These are phyloP conservation scores for Mimumesa dahlbomi DNA, from an alignment of 2,888 invertebrate genomes.

Conservation along the genomic window DNA sequence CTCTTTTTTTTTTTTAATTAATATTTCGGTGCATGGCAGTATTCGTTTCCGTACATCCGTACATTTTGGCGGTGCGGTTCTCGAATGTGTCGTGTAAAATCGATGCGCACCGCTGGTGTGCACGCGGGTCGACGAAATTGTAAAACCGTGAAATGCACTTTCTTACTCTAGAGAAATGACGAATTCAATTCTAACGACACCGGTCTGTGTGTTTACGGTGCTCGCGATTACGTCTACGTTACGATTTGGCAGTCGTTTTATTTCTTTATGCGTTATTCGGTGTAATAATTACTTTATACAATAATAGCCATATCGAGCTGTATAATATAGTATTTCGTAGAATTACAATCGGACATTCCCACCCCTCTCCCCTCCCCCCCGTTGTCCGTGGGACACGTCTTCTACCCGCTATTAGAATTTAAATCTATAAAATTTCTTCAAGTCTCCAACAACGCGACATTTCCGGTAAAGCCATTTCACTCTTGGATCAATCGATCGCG, in stretches of 20 bases:
- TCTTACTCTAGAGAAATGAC: background rate
- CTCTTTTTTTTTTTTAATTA: no score
- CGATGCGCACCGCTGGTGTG: background rate
- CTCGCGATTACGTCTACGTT: constrained; percentile 39
- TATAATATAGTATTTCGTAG: constrained; percentile 30
- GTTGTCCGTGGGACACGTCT: constrained; percentile 25
- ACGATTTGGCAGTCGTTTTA: constrained; percentile 62
- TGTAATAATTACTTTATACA: constrained; percentile 62
- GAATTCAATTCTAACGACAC: background rate
- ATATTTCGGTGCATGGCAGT: constrained; percentile 29
- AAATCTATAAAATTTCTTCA: constrained; percentile 73
- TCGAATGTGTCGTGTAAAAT: background rate
- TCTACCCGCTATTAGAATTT: constrained; percentile 56
- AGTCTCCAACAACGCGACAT: constrained; percentile 68
- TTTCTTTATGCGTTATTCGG: constrained; percentile 25
- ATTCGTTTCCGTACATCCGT: constrained; percentile 14
- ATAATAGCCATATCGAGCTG: constrained; percentile 48
- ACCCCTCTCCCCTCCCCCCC: no score
- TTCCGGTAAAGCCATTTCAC: constrained; percentile 53
- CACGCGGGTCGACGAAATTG: constrained; percentile 1
- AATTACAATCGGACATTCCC: constrained; percentile 41
- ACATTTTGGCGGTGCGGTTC: background rate
- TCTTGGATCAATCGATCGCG: constrained; percentile 58
- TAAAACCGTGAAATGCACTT: background rate
- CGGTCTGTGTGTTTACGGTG: no score